phyloP scores from a whole-genome alignment of 2,888 invertebrate genomes.

The Neria commutata region DNA sequence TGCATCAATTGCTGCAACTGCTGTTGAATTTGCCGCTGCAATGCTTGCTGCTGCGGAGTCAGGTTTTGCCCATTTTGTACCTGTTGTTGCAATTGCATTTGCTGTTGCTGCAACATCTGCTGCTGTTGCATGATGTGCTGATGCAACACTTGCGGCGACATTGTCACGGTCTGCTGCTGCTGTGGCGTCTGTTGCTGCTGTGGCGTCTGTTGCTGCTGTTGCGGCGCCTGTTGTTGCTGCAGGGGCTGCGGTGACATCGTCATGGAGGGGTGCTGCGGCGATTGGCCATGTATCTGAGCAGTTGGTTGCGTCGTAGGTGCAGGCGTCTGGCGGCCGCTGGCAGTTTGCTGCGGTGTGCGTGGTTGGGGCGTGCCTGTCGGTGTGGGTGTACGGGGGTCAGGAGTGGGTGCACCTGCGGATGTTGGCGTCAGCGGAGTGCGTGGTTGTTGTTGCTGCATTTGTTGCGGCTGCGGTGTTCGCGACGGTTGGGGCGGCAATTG shows the following conservation, averaged over 20 bases:
- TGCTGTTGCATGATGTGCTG: conserved; percentile 51
- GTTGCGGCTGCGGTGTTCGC: conserved; percentile 50
- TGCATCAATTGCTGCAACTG: conserved; percentile 62
- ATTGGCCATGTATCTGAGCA: conserved; percentile 7
- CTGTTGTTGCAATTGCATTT: conserved; percentile 51
- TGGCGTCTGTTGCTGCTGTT: conserved; percentile 44
- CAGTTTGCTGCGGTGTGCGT: conserved; percentile 41
- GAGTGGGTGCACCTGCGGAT: conserved; percentile 27
- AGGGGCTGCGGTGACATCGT: conserved; percentile 51
- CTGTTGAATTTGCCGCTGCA: conserved; percentile 67
- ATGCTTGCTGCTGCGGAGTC: conserved; percentile 51
- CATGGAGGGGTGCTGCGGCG: conserved; percentile 47
- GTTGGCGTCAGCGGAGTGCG: conserved; percentile 36
- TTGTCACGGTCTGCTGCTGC: conserved; percentile 51
- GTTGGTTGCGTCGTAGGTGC: conserved; percentile 55
- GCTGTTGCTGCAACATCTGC: conserved; percentile 53
- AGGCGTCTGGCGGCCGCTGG: conserved; percentile 46
- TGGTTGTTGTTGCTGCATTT: conserved; percentile 46
- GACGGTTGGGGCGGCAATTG: conserved; percentile 45
- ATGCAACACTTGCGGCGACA: conserved; percentile 49
- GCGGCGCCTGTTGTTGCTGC: too few relatives aligned
- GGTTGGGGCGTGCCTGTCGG: conserved; percentile 43
- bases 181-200: conserved; percentile 46
- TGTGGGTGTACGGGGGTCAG: conserved; percentile 34
- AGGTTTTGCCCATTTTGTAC: conserved; percentile 54